Evolutionary conservation across 2,888 invertebrate species (phyloP).

Genomic region (Oxytorus armatus): DNA sequence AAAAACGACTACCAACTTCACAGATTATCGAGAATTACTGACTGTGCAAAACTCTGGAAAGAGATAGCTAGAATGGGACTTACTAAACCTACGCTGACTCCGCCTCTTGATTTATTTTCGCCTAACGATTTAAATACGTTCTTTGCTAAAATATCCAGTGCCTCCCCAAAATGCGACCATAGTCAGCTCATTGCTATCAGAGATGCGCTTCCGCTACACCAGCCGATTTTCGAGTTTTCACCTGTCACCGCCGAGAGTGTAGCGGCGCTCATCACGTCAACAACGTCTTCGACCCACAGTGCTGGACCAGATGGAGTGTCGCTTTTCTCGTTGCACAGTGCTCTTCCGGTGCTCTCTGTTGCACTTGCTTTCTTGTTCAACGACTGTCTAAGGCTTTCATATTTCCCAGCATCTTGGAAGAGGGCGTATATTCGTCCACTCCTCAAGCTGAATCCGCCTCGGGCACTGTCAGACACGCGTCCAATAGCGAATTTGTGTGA

Average conservation of each 20-base stretch:
- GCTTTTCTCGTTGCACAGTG: neutral
- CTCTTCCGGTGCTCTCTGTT: neutral
- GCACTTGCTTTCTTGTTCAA: neutral
- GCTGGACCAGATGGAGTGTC: neutral
- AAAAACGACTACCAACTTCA: neutral
- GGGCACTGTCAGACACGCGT: neutral
- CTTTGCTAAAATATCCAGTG: neutral
- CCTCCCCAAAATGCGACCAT: no score
- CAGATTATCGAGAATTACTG: neutral
- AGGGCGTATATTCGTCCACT: constrained; percentile 4
- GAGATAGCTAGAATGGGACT: neutral
- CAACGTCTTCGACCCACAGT: neutral
- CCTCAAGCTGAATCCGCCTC: neutral
- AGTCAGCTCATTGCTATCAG: no score
- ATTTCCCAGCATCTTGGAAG: neutral
- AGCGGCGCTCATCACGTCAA: neutral
- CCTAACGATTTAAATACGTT: neutral
- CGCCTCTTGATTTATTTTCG: neutral
- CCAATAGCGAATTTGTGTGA: neutral
- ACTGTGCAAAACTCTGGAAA: neutral
- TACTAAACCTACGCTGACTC: no score
- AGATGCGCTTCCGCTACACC: no score
- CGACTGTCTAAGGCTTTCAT: neutral
- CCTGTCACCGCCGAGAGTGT: no score
- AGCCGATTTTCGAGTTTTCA: no score